Evolutionary conservation across 1,140 invertebrate genomes (phyloP), one percentile per base, ranked within the genome.

Genomic region (Drosophila fuyamai): DNA sequence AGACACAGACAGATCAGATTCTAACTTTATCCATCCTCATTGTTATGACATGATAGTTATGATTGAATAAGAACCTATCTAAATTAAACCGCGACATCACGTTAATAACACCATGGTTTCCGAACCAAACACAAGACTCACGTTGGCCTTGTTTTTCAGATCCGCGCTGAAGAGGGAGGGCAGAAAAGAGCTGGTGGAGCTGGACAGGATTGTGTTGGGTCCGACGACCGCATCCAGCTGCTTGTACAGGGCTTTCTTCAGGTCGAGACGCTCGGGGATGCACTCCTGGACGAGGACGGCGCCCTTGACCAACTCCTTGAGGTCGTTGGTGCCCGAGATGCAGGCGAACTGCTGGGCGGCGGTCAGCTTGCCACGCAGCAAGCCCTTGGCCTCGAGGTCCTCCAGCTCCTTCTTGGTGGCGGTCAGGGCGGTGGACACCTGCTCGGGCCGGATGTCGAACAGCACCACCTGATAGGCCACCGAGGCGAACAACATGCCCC

Each of bases 401-500:
- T 94, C 93, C 13, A 99, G 92, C 89, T 98, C 96, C 4, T 94
- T 90, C 73, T 95, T 92, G 44, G 98, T 96, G 79, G 97, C 95
- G 18, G 93, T 93, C 0, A 98, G 90, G 0, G 97, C 97, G 47
- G 94, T 94, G 12, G 94, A 91, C 23, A 98, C 95, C 92, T 97
- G 96, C 54, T 96, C 93, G 10, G 94, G 93, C 27, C 96, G 93
- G 38, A 97, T 95, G 90, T 99, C 98, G 91, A 96, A 99, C 32
- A 99, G 93, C 4, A 93, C 93, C 10, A 99, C 97, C 90, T 96
- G 93, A 91, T 98, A 98, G 7, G 97, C 97, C 29, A 96, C 97
- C n/a, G 96, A 95, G 0, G 97, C 97, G 93, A 98, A 99, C 4
- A 99, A 93, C 97, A 99, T 98, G 0, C 98, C 96, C 97, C 97